Conservation (phyloP, 1,140 invertebrate genomes). For the Globodera ellingtonae region DNA sequence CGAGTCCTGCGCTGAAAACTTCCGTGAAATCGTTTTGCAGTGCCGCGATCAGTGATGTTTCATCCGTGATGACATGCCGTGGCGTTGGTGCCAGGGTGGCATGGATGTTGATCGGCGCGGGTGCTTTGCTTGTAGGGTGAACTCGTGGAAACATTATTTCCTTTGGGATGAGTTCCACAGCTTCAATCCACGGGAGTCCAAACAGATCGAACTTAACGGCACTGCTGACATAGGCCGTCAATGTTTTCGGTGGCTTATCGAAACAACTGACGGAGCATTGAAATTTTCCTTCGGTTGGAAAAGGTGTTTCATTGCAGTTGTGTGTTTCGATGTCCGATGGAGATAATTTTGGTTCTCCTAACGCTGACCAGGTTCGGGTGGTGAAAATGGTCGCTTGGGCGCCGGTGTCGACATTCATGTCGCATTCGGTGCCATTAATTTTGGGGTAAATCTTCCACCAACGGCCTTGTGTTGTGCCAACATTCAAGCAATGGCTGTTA, state of each 20-base stretch:
- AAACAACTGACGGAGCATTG: not conserved
- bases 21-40: conserved; percentile 19
- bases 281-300: not conserved
- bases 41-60: not conserved
- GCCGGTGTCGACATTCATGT: conserved; percentile 17
- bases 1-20: conserved; percentile 17
- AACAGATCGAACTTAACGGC: not conserved
- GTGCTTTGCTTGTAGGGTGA: not conserved
- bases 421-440: conserved; percentile 2
- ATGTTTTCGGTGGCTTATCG: not conserved
- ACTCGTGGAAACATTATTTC: not conserved
- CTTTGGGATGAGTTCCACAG: not conserved
- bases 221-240: not conserved
- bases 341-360: not conserved
- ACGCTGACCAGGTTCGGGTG: not conserved
- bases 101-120: not conserved
- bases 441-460: no score
- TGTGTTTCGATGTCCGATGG: not conserved
- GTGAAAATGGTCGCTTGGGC: conserved; percentile 8
- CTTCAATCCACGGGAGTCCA: conserved; percentile 11
- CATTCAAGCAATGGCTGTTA: no score
- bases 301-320: conserved; percentile 3
- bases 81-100: not conserved
- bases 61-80: not conserved
- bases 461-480: no score